A percentile compares a stretch with the other conserved stretches of the same genome.
These are phyloP conservation scores for Cheilosia vernalis DNA, from an alignment of 2,888 invertebrate species.

Conservation along the genomic window DNA sequence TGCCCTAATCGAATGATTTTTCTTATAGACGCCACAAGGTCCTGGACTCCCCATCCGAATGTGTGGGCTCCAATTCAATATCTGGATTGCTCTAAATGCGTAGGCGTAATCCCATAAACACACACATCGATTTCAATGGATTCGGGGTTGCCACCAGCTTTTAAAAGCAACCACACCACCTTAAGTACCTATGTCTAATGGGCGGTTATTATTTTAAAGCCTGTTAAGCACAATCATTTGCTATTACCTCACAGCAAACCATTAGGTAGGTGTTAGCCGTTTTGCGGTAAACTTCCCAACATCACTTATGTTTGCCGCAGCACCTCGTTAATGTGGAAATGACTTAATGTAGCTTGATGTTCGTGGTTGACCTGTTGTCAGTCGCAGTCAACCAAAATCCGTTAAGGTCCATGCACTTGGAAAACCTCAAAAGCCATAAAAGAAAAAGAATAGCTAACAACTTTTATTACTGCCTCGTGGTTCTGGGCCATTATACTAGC, in stretches of 20 bases:
- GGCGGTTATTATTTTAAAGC: not conserved
- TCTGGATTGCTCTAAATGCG: too few relatives aligned
- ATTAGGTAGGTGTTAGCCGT: slow-evolving; percentile 7
- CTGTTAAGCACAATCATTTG: slow-evolving; percentile 31
- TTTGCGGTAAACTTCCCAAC: slow-evolving; percentile 31
- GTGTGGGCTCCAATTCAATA: too few relatives aligned
- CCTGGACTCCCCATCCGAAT: not conserved
- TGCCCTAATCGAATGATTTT: too few relatives aligned
- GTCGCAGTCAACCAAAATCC: not conserved
- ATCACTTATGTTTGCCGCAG: slow-evolving; percentile 1
- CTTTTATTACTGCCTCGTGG: slow-evolving; percentile 16
- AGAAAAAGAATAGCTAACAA: not conserved
- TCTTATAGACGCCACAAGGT: not conserved
- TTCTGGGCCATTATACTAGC: slow-evolving; percentile 20
- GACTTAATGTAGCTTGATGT: slow-evolving; percentile 33
- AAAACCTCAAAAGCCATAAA: slow-evolving; percentile 42
- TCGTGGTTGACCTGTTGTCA: slow-evolving; percentile 31
- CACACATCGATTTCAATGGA: too few relatives aligned
- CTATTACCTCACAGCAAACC: slow-evolving; percentile 19
- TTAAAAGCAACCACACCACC: not conserved
- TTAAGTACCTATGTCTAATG: not conserved
- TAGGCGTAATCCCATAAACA: too few relatives aligned
- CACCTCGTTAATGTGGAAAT: slow-evolving; percentile 20
- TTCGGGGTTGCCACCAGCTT: too few relatives aligned
- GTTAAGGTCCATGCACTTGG: slow-evolving; percentile 1